Conservation (phyloP, 2,113 vertebrate genomes). For the Oncorhynchus masou region DNA sequence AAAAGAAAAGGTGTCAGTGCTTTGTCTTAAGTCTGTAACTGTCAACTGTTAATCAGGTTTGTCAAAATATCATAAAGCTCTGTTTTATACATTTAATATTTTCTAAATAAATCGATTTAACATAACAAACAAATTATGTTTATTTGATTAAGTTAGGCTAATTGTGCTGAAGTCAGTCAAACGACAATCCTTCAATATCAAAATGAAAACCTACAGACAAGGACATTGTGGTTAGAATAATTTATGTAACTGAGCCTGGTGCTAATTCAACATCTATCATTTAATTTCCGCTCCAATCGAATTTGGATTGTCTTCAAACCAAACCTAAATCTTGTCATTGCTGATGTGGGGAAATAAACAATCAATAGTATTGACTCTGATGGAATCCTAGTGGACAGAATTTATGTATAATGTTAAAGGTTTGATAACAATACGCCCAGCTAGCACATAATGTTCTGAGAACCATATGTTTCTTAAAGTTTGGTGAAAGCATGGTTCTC, state of each 20-base stretch:
- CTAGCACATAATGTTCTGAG: no score
- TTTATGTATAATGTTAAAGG: not conserved
- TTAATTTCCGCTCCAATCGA: no score
- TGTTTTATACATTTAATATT: slow-evolving; percentile 48
- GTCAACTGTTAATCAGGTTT: not conserved
- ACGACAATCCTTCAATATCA: not conserved
- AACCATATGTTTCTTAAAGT: no score
- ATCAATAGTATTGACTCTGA: slow-evolving; percentile 27
- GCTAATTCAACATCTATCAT: no score
- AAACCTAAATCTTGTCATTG: slow-evolving; percentile 6
- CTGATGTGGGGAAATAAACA: slow-evolving; percentile 11
- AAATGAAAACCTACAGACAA: not conserved
- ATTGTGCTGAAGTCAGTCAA: no score
- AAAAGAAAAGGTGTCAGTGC: not conserved
- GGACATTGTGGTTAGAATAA: not conserved
- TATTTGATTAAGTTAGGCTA: slow-evolving; percentile 5
- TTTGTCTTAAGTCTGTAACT: not conserved
- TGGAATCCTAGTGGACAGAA: not conserved
- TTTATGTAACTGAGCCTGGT: no score
- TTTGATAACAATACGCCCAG: not conserved
- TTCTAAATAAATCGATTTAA: slow-evolving; percentile 48
- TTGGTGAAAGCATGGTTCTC: no score
- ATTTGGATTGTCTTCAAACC: slow-evolving; percentile 7
- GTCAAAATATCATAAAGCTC: not conserved
- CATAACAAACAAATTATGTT: not conserved